A percentile compares a stretch with the other conserved stretches of the same genome.
phyloP scores from a whole-genome alignment of 2,113 vertebrate species.

The Coreoperca whiteheadi region DNA sequence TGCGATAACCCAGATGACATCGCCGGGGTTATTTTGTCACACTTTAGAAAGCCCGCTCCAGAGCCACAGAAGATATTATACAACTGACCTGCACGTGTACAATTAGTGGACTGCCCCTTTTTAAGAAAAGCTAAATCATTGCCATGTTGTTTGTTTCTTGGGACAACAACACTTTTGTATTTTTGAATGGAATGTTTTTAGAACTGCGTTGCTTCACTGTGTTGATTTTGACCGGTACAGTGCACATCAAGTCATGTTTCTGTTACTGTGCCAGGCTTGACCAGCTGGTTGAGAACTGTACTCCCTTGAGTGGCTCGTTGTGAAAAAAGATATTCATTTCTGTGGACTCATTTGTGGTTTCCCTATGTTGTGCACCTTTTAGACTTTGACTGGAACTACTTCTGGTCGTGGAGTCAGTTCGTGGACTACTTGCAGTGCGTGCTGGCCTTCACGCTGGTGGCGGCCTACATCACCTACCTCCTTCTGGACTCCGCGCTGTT shows the following conservation, averaged over 20 bases:
- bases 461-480: conserved; percentile 93
- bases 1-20: background rate
- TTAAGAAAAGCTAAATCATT: background rate
- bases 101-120: background rate
- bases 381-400: conserved; percentile 95
- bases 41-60: no score
- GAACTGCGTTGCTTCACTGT: background rate
- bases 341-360: conserved; percentile 25
- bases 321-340: background rate
- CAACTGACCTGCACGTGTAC: background rate
- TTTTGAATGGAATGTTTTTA: no score
- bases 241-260: conserved; percentile 9
- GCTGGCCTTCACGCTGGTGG: conserved; percentile 90
- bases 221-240: background rate
- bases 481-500: conserved; percentile 92
- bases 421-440: conserved; percentile 95
- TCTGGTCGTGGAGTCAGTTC: conserved; percentile 97
- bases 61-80: background rate
- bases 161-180: no score
- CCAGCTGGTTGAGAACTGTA: background rate
- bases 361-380: conserved; percentile 34
- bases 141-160: background rate
- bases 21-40: no score
- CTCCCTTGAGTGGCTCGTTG: background rate
- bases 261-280: background rate